Conservation (phyloP, 2,797 vertebrate species). For the Silurus lanzhouensis region DNA sequence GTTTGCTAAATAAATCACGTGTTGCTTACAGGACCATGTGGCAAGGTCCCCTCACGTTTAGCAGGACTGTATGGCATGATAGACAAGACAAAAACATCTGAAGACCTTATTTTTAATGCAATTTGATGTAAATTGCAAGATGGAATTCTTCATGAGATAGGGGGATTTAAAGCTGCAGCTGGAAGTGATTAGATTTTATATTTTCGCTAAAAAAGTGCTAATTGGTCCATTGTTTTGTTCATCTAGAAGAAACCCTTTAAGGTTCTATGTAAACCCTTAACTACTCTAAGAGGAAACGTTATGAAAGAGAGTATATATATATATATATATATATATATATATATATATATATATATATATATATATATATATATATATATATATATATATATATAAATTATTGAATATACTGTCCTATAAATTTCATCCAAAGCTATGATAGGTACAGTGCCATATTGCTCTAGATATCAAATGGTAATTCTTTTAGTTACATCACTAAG, state of each 20-base stretch:
- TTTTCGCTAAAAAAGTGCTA: background rate
- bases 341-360: no score
- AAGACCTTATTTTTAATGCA: background rate
- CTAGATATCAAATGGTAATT: conserved; percentile 32
- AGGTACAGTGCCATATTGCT: background rate
- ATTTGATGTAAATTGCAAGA: background rate
- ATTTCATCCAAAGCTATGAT: background rate
- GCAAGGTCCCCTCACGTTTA: background rate
- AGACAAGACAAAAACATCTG: background rate
- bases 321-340: no score
- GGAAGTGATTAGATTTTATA: background rate
- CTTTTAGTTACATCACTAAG: conserved; percentile 24
- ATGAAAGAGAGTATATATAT: background rate
- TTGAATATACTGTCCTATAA: background rate
- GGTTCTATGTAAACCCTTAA: background rate
- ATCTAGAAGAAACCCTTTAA: background rate
- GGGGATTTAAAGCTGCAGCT: background rate
- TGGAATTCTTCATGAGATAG: background rate
- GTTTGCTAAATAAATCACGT: conserved; percentile 21
- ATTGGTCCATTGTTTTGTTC: background rate
- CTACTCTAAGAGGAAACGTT: background rate
- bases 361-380: no score
- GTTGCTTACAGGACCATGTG: conserved; percentile 26
- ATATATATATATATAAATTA: background rate
- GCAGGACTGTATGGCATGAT: background rate